Evolutionary conservation across 2,888 invertebrate species (phyloP), one percentile per base, ranked within the genome.

Genomic region (Rhabditophanes sp.): DNA sequence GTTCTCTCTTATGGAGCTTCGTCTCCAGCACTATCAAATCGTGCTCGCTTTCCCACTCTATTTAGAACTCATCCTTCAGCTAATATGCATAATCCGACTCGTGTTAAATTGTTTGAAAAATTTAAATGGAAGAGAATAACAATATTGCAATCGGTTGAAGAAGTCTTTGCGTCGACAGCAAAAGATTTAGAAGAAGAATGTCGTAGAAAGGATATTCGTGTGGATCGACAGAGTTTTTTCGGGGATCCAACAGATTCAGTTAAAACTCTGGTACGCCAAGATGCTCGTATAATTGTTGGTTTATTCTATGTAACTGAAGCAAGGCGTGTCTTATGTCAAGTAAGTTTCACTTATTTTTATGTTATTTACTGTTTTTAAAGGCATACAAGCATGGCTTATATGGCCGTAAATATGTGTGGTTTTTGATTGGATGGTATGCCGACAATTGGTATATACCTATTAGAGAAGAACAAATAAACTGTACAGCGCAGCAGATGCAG

Each of bases 401-500:
- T 66, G 96, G 93, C 11, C 80, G 83, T 55, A 80, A 82, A 24
- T 82, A 90, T 70, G 93, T 96, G 17, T 96, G 96, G 96, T 87
- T 93, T 68, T 87, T 96, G 69, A 93, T 96, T 57, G 96, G 88
- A 76, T 90, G 88, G 88, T 96, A 96, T 68, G 88, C 93, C 65
- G 88, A 96, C 68, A 87, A 90, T 65, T 99, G 96, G 96, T 96
- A 83, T 67, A 81, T 82, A 65, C 78, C 79, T 5, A 80, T 81
- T 4, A 43, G 44, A 4, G 68, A 68, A 25, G 83, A 85, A 66
- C 78, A 79, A 30, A 79, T 93, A 42, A 79, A 82, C 45, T 96
- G 96, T 66, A 85, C 85, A 0, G 75, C 76, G 39, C 82, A 85
- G 49, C 48, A 60, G 69, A 87, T 99, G 84, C 73, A 79, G 26